Evolutionary conservation across 2,113 vertebrate genomes (phyloP), one percentile per base, ranked within the genome.

Genomic region (Agelaius phoeniceus): DNA sequence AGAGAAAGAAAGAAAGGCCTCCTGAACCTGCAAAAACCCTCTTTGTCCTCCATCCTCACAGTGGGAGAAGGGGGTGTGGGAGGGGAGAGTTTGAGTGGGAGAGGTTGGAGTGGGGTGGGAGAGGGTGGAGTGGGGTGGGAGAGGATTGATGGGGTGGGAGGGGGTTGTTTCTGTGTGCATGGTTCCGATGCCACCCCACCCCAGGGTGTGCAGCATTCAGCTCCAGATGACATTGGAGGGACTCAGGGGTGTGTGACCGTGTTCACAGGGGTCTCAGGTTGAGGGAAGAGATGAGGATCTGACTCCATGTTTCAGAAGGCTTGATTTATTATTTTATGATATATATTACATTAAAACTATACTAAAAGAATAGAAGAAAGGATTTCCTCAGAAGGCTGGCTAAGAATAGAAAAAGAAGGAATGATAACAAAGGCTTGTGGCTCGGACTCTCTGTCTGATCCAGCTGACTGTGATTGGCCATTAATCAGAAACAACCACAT

Each of bases 141-240:
- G 39, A 49, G 43, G 27, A 61, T 68, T 35, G 66, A 30, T 44
- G 3, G 41, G 44, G 33, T 31, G 57, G 33, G 49, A 68, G 17
- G 61, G 30, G 49, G 28, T 0, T 59, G 12, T n/a, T 37, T 37
- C 19, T 30, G 54, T 4, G 7, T 13, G n/a, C 1, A 0, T 10
- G 51, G 54, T 6, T 80, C 44, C 48, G 80, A 10, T 59, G 68
- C 31, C 39, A 26, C 17, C 66, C 41, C 3, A 3, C 6, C 52
- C 7, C 0, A 0, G 30, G 13, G 23, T 16, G 21, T 10, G 35
- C n/a, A 75, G 74, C 61, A 46, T 30, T 6, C 2, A 0, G 33
- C 46, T 62, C 51, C 1, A 2, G 48, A 48, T 57, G 65, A 78
- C 3, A 1, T 3, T 14, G 54, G 11, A 23, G 27, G 17, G 5